A percentile compares a stretch with the other conserved stretches of the same genome.
Conservation (phyloP, 2,888 invertebrate genomes). For the Ptychoptera albimana region DNA sequence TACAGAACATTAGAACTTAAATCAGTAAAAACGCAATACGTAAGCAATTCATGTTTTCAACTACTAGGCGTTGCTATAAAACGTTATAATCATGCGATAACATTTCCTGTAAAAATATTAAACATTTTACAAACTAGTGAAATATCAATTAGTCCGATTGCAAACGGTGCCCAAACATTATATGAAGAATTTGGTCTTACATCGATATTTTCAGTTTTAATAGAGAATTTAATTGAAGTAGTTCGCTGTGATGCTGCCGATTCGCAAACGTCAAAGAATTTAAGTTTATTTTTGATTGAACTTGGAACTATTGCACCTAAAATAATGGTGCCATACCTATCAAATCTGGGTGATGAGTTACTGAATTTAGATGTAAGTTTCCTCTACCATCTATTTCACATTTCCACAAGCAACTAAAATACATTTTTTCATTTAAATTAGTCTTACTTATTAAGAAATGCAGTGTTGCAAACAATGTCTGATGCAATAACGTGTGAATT, state of each 20-base stretch:
- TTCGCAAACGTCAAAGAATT: slow-evolving; percentile 21
- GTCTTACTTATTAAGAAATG: slow-evolving; percentile 57
- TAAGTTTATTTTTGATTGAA: slow-evolving; percentile 27
- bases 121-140: slow-evolving; percentile 33
- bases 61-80: slow-evolving; percentile 67
- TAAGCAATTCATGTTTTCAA: slow-evolving; percentile 56
- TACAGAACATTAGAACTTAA: slow-evolving; percentile 25
- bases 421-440: slow-evolving; percentile 20
- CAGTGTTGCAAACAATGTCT: slow-evolving; percentile 67
- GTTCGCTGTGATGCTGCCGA: slow-evolving; percentile 22
- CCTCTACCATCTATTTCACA: neutral
- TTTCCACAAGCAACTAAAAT: neutral
- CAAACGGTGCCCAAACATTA: slow-evolving; percentile 23
- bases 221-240: slow-evolving; percentile 26
- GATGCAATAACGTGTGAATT: slow-evolving; percentile 59
- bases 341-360: slow-evolving; percentile 25
- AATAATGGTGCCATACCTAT: slow-evolving; percentile 27
- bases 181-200: slow-evolving; percentile 27
- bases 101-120: slow-evolving; percentile 55
- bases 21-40: slow-evolving; percentile 42
- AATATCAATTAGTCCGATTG: slow-evolving; percentile 21
- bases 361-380: slow-evolving; percentile 18
- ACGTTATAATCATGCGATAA: slow-evolving; percentile 66
- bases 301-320: slow-evolving; percentile 22
- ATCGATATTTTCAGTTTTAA: slow-evolving; percentile 23